Conservation (phyloP, 2,113 vertebrate species). For the Hippocampus mohnikei region DNA sequence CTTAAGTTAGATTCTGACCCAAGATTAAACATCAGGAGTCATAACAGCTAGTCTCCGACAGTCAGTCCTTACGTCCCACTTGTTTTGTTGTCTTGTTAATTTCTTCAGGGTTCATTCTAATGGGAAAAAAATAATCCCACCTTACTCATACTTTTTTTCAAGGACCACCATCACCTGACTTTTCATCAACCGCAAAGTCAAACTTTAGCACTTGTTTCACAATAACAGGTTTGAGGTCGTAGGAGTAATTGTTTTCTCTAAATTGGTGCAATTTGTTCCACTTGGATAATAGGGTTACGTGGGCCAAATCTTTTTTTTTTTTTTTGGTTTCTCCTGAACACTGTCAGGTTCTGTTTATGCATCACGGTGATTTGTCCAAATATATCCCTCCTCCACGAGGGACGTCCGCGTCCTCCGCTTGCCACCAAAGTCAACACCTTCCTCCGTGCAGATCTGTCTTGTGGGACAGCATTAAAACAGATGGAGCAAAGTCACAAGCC, state of each 20-base stretch:
- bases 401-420: constrained; percentile 78
- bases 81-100: constrained; percentile 1
- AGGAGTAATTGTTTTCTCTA: constrained; percentile 72
- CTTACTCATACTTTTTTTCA: constrained; percentile 65
- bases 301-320: constrained; percentile 72
- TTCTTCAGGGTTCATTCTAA: constrained; percentile 38
- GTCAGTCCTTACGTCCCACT: constrained; percentile 28
- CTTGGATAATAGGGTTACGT: constrained; percentile 76
- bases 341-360: constrained; percentile 52
- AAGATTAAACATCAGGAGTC: constrained; percentile 45
- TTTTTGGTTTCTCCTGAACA: constrained; percentile 65
- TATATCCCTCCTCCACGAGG: constrained; percentile 72
- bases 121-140: not conserved
- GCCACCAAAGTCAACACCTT: constrained; percentile 71
- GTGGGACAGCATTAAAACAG: constrained; percentile 80
- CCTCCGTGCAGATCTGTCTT: constrained; percentile 65
- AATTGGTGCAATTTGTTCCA: constrained; percentile 70
- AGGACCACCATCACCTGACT: constrained; percentile 67
- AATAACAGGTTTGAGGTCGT: constrained; percentile 66
- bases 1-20: constrained; percentile 8
- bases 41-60: constrained; percentile 31
- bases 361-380: constrained; percentile 70
- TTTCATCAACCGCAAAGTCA: constrained; percentile 54
- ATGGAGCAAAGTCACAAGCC: constrained; percentile 77
- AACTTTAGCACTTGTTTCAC: constrained; percentile 68